These are phyloP conservation scores for Oreortyx pictus DNA, from an alignment of 2,797 vertebrate genomes.

Conservation along the genomic window DNA sequence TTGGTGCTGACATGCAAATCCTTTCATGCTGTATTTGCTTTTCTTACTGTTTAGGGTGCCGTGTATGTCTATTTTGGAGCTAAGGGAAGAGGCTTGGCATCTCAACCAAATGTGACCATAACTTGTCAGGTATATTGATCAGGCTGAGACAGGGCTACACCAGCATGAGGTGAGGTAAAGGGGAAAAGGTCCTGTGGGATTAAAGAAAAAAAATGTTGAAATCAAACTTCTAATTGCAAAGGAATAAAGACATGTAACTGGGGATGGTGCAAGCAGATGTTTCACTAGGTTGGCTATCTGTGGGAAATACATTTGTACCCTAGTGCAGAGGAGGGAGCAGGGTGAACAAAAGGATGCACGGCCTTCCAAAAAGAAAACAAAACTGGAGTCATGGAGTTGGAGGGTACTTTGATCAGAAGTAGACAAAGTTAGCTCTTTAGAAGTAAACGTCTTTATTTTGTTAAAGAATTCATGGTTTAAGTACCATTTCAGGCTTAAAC, in stretches of 20 bases:
- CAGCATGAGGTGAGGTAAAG: neutral
- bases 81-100: conserved; percentile 29
- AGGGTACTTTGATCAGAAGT: neutral
- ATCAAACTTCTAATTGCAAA: neutral
- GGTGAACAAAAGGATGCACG: neutral
- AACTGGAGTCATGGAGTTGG: neutral
- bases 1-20: neutral
- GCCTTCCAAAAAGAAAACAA: neutral
- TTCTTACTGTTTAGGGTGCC: conserved; percentile 70
- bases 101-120: conserved; percentile 74
- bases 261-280: neutral
- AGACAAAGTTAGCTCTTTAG: neutral
- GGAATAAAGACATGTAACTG: neutral
- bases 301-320: neutral
- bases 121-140: conserved; percentile 75
- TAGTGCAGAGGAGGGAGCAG: neutral
- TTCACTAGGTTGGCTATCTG: neutral
- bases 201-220: neutral
- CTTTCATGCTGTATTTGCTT: neutral
- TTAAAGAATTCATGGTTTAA: neutral
- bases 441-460: neutral
- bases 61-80: conserved; percentile 80
- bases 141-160: neutral
- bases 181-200: neutral
- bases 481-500: neutral